A percentile compares a stretch with the other conserved stretches of the same genome.
Evolutionary conservation across 2,888 invertebrate species (phyloP).

Genomic region (Oasisia sp.): DNA sequence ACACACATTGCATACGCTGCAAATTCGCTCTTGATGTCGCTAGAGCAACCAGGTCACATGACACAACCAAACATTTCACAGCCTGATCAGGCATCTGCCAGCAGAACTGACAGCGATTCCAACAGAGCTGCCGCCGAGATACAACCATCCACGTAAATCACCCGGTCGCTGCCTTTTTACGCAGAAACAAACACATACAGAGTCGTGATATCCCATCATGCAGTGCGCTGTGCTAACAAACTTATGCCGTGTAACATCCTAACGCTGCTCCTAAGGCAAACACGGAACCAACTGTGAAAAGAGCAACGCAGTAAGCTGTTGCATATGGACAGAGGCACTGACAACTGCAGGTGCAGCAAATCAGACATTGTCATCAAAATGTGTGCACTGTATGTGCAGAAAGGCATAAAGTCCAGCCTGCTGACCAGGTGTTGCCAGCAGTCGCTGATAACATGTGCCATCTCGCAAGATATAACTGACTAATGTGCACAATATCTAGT

Average conservation of each 20-base stretch:
- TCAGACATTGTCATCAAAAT: not conserved
- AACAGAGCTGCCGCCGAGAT: not conserved
- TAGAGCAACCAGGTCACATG: not conserved
- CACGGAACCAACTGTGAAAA: not conserved
- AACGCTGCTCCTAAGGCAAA: not conserved
- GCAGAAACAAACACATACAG: not conserved
- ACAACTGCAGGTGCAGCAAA: not conserved
- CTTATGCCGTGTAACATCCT: not conserved
- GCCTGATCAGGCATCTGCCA: not conserved
- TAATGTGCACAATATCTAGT: not conserved
- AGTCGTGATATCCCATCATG: not conserved
- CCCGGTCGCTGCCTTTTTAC: not conserved
- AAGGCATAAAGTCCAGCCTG: not conserved
- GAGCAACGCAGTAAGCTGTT: not conserved
- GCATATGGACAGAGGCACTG: not conserved
- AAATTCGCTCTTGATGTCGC: not conserved
- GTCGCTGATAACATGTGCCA: not conserved
- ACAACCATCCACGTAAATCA: not conserved
- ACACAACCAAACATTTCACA: not conserved
- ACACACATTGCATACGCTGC: not conserved
- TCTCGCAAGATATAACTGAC: not conserved
- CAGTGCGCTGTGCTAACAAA: not conserved
- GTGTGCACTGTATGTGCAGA: not conserved
- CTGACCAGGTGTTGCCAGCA: not conserved
- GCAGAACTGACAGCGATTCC: not conserved